Evolutionary conservation across 37 sponge, comb jelly and placozoan genomes (phyloP), one percentile per base, ranked within the genome.

Genomic region (Chondrilla cf. caribensis): DNA sequence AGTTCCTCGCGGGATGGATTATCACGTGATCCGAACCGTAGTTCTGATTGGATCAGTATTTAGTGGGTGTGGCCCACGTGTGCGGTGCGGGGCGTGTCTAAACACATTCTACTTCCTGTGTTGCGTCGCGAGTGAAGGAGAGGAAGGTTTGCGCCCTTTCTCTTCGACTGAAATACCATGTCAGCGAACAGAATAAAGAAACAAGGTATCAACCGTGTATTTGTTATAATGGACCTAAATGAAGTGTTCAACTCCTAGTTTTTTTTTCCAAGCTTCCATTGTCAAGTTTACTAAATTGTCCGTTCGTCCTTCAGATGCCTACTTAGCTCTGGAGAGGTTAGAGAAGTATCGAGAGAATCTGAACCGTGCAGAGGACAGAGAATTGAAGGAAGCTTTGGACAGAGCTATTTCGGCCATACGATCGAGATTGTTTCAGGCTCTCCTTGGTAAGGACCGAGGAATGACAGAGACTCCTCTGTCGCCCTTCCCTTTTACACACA

Each of bases 361-460:
- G 72, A 76, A 54, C 8, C 17, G 37, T 14, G 58, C 89, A 19
- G 94, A 89, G 8, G 85, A 89, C 77, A 76, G 83, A 59, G 86
- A 87, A 19, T 87, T 98, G 0, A 83, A 86, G 22, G 88, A 91
- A 19, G 90, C 96, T 7, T 84, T 98, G 68, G 83, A 88, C 8
- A 89, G 87, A 68, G 94, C 97, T 26, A 98, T 98, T 19, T 78
- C 90, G 15, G 93, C 97, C 54, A 96, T 95, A 58, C 73, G 97
- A 37, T 89, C 94, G 0, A 86, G 89, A 44, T 89, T 98, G 25
- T 98, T 98, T 76, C 92, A 93, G 58, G 99, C 99, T 25, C 88
- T 98, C n/a, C 82, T 97, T 33, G 97, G 97, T 97, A 86, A 85
- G 79, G n/a, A n/a, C n/a, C n/a, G n/a, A n/a, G n/a, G n/a, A n/a